phyloP scores from a whole-genome alignment of 2,888 invertebrate species.

The Dryomyza anilis region DNA sequence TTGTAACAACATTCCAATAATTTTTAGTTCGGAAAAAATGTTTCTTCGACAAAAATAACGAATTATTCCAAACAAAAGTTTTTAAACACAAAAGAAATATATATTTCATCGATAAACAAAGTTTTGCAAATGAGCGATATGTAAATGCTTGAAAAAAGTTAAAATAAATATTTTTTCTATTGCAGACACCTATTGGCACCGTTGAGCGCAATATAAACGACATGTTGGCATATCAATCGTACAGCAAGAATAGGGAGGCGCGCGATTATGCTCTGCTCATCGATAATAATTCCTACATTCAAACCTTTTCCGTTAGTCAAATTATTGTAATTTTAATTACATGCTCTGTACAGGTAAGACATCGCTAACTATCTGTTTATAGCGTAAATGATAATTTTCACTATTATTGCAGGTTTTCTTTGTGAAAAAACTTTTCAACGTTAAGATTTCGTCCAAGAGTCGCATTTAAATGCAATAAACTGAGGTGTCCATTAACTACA shows the following conservation, averaged over 20 bases:
- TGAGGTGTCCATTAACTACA: background rate
- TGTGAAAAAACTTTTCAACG: constrained; percentile 86
- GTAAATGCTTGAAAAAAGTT: background rate
- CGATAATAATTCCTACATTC: constrained; percentile 85
- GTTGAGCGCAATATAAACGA: constrained; percentile 86
- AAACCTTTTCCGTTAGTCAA: constrained; percentile 87
- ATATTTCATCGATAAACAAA: background rate
- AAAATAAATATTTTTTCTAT: constrained; percentile 37
- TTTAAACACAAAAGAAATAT: background rate
- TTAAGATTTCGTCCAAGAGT: constrained; percentile 67
- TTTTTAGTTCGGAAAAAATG: too few relatives aligned
- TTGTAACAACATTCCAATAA: background rate
- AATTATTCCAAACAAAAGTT: background rate
- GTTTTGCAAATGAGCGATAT: background rate
- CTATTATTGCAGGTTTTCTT: constrained; percentile 76
- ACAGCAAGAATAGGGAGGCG: constrained; percentile 78
- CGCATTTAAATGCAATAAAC: constrained; percentile 50
- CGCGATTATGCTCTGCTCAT: constrained; percentile 80
- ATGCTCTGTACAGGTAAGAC: constrained; percentile 71
- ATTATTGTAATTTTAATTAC: constrained; percentile 81
- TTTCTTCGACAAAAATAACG: too few relatives aligned
- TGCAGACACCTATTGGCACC: constrained; percentile 73
- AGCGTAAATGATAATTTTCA: background rate
- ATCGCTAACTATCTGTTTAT: background rate
- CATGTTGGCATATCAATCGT: constrained; percentile 82